Conservation (phyloP, 2,113 vertebrate species). For the Sigmodon hispidus region DNA sequence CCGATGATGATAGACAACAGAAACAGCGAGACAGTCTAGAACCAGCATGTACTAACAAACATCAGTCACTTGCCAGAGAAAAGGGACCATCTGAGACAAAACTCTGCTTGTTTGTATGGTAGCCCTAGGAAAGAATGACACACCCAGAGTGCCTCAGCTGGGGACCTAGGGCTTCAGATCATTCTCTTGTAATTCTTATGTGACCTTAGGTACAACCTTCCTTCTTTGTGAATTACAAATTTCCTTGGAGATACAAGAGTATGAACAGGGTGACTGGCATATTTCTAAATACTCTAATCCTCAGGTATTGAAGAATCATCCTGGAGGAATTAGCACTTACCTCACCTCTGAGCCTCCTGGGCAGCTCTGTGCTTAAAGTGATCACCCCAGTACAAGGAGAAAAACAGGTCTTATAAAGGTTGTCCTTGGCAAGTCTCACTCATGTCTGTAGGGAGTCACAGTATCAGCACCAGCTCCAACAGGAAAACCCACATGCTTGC, state of each 20-base stretch:
- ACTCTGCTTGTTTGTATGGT: neutral
- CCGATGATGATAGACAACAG: neutral
- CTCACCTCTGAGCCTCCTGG: neutral
- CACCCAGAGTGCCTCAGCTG: neutral
- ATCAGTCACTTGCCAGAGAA: neutral
- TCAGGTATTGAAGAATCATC: neutral
- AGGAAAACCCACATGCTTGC: slow-evolving; percentile 58
- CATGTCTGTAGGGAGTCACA: neutral
- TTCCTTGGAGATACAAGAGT: neutral
- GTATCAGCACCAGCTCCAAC: slow-evolving; percentile 6
- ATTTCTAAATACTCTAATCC: neutral
- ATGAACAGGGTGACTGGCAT: neutral
- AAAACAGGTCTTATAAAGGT: neutral
- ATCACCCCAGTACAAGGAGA: neutral
- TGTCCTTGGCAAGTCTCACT: neutral
- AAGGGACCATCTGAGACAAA: neutral
- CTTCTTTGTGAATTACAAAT: neutral
- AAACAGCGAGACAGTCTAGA: neutral
- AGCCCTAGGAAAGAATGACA: neutral
- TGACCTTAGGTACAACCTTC: neutral
- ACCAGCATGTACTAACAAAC: neutral
- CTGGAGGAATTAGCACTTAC: neutral
- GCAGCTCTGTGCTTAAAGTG: neutral
- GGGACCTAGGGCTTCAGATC: neutral
- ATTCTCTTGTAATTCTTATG: neutral